A percentile compares a stretch with the other conserved stretches of the same genome.
Conservation (phyloP, 2,113 vertebrate genomes). For the Podocnemis expansa region DNA sequence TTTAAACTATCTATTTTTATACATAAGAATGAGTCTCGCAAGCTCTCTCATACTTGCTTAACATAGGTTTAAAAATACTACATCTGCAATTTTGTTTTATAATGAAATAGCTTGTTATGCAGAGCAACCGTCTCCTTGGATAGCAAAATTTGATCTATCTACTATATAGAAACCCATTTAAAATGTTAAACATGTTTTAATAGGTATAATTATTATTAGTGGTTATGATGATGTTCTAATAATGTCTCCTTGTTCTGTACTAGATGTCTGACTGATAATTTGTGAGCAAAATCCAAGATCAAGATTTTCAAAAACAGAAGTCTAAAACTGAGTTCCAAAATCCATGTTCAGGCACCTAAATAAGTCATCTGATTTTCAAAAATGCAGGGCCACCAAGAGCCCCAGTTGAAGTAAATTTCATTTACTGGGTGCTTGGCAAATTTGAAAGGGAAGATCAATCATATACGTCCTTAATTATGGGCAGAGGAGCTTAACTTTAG, state of each 20-base stretch:
- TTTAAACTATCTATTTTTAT: background rate
- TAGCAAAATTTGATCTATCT: background rate
- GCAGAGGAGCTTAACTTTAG: background rate
- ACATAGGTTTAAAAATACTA: background rate
- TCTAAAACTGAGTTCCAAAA: background rate
- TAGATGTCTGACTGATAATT: background rate
- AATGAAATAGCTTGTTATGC: background rate
- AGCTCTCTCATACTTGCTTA: background rate
- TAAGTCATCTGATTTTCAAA: background rate
- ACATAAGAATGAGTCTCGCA: fast-evolving
- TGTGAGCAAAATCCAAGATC: background rate
- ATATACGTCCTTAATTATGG: background rate
- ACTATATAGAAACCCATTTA: background rate
- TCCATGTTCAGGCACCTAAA: background rate
- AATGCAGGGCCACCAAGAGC: background rate
- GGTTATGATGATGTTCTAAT: background rate
- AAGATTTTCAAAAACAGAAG: background rate
- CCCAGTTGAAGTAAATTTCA: background rate
- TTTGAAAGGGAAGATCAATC: background rate
- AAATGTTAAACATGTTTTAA: background rate
- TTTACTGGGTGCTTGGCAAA: background rate
- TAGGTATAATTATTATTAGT: background rate
- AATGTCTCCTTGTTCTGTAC: background rate
- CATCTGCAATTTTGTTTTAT: background rate
- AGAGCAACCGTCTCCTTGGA: background rate